These are phyloP conservation scores for Drosophila anomalata DNA, from an alignment of 2,888 invertebrate genomes.

Conservation along the genomic window DNA sequence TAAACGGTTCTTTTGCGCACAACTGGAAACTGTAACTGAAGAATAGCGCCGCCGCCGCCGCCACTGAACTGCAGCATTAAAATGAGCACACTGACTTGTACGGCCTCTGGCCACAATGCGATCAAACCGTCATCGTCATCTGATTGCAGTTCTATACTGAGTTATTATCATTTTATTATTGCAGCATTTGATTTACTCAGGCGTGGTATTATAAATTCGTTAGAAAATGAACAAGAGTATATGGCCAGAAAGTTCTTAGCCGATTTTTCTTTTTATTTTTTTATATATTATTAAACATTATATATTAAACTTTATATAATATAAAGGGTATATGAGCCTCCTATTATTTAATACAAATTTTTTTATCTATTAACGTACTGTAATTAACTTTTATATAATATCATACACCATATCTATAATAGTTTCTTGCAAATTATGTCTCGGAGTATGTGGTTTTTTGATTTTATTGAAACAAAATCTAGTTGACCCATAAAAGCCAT, in stretches of 20 bases:
- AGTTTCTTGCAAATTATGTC: neutral
- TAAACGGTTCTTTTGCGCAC: slow-evolving; percentile 80
- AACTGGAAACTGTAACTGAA: slow-evolving; percentile 66
- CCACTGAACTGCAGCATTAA: slow-evolving; percentile 51
- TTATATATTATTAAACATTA: too few relatives aligned
- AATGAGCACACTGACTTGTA: slow-evolving; percentile 74
- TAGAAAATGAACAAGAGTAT: neutral
- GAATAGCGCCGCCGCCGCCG: slow-evolving; percentile 49
- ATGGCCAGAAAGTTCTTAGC: too few relatives aligned
- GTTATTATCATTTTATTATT: slow-evolving; percentile 53
- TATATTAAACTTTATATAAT: too few relatives aligned
- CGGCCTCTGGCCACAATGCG: slow-evolving; percentile 61
- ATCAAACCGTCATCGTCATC: slow-evolving; percentile 42
- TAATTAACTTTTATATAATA: too few relatives aligned
- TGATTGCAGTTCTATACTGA: slow-evolving; percentile 56
- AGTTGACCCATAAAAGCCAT: neutral
- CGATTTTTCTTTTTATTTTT: too few relatives aligned
- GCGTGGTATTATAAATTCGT: slow-evolving; percentile 3
- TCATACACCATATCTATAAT: too few relatives aligned
- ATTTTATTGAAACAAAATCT: neutral
- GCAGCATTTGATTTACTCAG: slow-evolving; percentile 17
- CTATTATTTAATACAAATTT: too few relatives aligned
- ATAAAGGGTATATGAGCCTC: too few relatives aligned
- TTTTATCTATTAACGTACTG: too few relatives aligned
- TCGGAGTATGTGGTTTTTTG: neutral